Evolutionary conservation across 2,888 invertebrate genomes (phyloP).

Genomic region (Cecidostiba fungosa): DNA sequence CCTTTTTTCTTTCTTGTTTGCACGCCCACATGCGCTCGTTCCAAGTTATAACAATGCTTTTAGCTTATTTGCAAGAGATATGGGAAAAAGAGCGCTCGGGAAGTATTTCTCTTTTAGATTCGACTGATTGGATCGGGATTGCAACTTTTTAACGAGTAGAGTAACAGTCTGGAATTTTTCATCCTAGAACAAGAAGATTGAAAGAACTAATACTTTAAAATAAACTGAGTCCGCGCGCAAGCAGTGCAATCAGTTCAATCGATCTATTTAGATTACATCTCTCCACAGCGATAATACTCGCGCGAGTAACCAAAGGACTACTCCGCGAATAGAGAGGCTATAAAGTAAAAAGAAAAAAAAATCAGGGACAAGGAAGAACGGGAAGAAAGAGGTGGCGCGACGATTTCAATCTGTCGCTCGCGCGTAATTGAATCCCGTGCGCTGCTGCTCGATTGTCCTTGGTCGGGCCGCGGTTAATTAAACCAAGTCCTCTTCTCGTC

Average conservation of each 20-base stretch:
- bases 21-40: background rate
- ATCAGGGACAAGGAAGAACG: background rate
- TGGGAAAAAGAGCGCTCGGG: background rate
- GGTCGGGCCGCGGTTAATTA: constrained; percentile 38
- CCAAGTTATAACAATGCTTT: background rate
- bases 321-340: no score
- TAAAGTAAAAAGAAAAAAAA: background rate
- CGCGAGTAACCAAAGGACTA: background rate
- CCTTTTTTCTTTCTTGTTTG: background rate
- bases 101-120: background rate
- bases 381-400: background rate
- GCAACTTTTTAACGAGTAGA: background rate
- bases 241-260: background rate
- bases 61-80: background rate
- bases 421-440: constrained; percentile 22
- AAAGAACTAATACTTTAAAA: background rate
- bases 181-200: background rate
- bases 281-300: background rate
- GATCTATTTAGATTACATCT: background rate
- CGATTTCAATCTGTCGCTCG: constrained; percentile 24
- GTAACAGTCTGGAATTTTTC: background rate
- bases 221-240: background rate
- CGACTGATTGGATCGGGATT: background rate
- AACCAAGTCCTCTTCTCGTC: constrained; percentile 16
- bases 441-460: constrained; percentile 37